Base-by-base conservation (phyloP, 2,888 invertebrate species). In the Acleris laterana region DNA sequence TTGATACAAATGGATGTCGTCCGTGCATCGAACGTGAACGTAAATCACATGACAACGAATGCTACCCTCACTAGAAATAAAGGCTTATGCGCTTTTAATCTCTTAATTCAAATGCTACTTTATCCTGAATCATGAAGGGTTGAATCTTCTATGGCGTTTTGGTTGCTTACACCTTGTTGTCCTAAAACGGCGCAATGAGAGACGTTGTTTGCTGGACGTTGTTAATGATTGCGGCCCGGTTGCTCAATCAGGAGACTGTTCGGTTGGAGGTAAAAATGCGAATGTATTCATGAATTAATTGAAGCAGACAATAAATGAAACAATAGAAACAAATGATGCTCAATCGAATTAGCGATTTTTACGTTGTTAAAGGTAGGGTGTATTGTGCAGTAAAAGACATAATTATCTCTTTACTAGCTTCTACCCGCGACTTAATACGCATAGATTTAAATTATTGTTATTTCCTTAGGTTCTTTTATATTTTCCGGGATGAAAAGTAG, bases 1-100 rank as follows among this genome's bases (percentile, higher is more conserved):
- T 91, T 90, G 90, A 91, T 88, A 92, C 84, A 89, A 91, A 92
- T 87, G 89, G 83, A 76, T 75, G 73, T 76, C 75, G 88, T 81
- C 84, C 75, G 72, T 69, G 75, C 70, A 82, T 87, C 80, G 87
- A 85, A 83, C 83, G 76, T 72, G 70, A 68, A 75, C 74, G 88
- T 92, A 87, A 87, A 90, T 92, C 90, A 89, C 80, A 77, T 57
- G 77, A 77, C 75, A 75, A 73, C 74, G 72, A 74, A 72, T 4
- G 38, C 38, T 32, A 13, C 38, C 38, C 13, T 38, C 38, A 13
- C 9, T 11, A 38, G 38, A 13, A 38, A 38, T 3, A 38, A 13
- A 38, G 38, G 13, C 13, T 38, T 13, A 38, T 38, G 13, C 0
- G 38, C 38, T 38, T 11, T 11, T 38, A 38, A 38, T 38, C 38